Conservation (phyloP, 2,888 invertebrate species). For the Graphium colonna region DNA sequence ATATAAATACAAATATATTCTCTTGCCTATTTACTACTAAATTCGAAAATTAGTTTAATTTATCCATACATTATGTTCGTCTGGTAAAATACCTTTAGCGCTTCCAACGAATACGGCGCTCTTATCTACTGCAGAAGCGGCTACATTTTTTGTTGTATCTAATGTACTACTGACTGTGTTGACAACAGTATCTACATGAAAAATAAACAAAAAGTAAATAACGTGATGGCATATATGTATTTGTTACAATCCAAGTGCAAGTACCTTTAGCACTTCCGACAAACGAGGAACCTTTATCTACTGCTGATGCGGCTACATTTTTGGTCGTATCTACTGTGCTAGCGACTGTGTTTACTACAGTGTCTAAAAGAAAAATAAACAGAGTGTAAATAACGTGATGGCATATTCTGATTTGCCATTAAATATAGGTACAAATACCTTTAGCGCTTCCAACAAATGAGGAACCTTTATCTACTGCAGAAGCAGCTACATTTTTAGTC, state of each 20-base stretch:
- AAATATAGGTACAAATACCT: conserved; percentile 43
- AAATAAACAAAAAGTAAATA: conserved; percentile 4
- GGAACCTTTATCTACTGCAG: conserved; percentile 35
- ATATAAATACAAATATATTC: too few relatives aligned
- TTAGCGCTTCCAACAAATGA: conserved; percentile 45
- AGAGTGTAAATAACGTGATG: too few relatives aligned
- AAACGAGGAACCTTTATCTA: conserved; percentile 42
- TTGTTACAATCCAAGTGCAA: too few relatives aligned
- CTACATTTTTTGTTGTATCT: conserved; percentile 37
- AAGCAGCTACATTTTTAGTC: conserved; percentile 37
- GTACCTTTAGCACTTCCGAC: conserved; percentile 42
- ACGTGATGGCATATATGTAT: background rate
- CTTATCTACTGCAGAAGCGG: conserved; percentile 40
- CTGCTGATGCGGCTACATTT: conserved; percentile 42
- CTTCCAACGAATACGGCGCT: conserved; percentile 45
- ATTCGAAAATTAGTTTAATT: too few relatives aligned
- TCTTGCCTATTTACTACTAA: too few relatives aligned
- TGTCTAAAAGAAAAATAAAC: conserved; percentile 37
- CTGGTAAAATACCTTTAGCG: conserved; percentile 32
- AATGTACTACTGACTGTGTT: conserved; percentile 38
- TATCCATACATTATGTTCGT: too few relatives aligned
- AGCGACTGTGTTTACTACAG: conserved; percentile 34
- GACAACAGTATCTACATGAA: conserved; percentile 42
- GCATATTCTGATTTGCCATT: too few relatives aligned
- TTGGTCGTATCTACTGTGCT: conserved; percentile 48